Evolutionary conservation across 2,113 vertebrate genomes (phyloP).

Genomic region (Vireo altiloquus): DNA sequence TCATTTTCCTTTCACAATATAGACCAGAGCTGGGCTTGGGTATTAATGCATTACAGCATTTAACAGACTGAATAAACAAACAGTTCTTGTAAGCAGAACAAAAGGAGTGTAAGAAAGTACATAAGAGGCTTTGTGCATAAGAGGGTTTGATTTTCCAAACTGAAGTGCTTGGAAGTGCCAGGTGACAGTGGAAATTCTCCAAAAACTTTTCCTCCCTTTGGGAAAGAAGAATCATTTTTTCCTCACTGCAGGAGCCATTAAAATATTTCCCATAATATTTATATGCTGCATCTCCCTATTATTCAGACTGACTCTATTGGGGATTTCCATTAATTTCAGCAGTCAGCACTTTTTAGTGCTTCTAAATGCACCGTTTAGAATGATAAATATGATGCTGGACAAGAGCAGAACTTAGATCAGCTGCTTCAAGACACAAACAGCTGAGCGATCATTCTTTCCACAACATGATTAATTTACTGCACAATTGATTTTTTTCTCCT

Average conservation of each 20-base stretch:
- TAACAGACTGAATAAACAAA: neutral
- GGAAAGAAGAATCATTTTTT: neutral
- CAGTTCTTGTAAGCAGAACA: neutral
- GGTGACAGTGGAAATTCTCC: neutral
- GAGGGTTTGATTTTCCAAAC: neutral
- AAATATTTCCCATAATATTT: neutral
- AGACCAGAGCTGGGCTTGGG: neutral
- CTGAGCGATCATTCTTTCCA: neutral
- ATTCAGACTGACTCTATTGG: neutral
- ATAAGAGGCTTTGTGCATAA: neutral
- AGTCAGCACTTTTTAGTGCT: neutral
- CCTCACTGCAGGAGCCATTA: neutral
- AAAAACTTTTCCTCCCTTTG: neutral
- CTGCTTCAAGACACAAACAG: neutral
- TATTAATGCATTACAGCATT: neutral
- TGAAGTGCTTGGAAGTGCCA: neutral
- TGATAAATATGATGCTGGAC: neutral
- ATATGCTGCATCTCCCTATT: neutral
- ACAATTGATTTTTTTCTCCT: neutral
- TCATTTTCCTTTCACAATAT: neutral
- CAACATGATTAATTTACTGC: neutral
- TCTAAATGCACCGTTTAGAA: neutral
- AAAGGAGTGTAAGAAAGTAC: neutral
- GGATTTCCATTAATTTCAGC: neutral
- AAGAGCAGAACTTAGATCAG: neutral